Base-by-base conservation (phyloP, 2,888 invertebrate genomes). In the Dorcus hopei region DNA sequence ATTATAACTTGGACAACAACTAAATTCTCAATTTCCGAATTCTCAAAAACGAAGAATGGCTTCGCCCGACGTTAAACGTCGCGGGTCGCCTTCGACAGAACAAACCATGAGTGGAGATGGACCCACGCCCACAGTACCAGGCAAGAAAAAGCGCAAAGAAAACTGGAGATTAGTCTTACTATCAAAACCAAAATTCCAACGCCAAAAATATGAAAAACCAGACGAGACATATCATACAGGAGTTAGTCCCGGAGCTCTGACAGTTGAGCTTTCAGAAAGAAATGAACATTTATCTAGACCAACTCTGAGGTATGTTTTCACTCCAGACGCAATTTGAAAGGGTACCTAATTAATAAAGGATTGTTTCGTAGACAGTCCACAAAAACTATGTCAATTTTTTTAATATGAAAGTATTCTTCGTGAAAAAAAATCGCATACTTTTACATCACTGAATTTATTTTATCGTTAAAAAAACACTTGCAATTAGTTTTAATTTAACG, bases 111-210 rank as follows among this genome's bases (percentile, higher is more conserved):
- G 26, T 33, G 26, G 26, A 33, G 26, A 33, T 33, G 43, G 9
- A 14, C n/a, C 43, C 11, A n/a, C 45, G 19, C 9, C 19, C 19
- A 19, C 45, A 45, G 45, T 9, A 45, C 19, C 45, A 16, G 23
- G 19, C 11, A 45, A 19, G 3, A 63, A 60, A 33, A 54, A 59
- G 14, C 62, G 53, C 48, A 58, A 57, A 47, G 64, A 67, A 45
- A 66, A 65, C 33, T 69, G 69, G 69, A 56, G 69, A 9, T 49
- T 65, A 9, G 61, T 63, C 42, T 42, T 62, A 58, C 55, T 70
- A n/a, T 59, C 70, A 6, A 50, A 61, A 33, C 63, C 69, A 14
- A 62, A 57, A 45, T 49, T 54, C 1, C 59, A 52, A 6, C 49
- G 43, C 11, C 59, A 59, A 3, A 64, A 65, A 45, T 57, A 55